Base-by-base conservation (phyloP, 2,888 invertebrate genomes). In the Malachius bipustulatus region DNA sequence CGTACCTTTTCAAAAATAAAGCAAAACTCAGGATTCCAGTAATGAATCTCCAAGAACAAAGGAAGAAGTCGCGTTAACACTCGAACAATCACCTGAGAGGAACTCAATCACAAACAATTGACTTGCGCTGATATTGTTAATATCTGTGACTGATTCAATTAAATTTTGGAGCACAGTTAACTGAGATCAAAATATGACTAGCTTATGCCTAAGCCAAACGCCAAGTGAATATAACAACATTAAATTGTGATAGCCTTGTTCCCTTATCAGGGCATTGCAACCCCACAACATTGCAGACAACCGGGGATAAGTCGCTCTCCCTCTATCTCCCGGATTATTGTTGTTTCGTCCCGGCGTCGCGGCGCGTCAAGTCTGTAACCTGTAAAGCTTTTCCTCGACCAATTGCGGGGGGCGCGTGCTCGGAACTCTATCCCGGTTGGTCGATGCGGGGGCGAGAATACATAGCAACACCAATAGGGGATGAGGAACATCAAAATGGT, bases 141-240 rank as follows among this genome's bases (percentile, higher is more conserved):
- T 63, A 63, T 62, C 62, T 60, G 59, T 63, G 60, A 62, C 62
- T 62, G 60, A 63, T 60, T 58, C 55, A 63, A 63, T 63, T 63
- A 63, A 58, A 59, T 59, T 60, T 58, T 54, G 59, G 59, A 59
- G 58, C 55, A 56, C 54, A 58, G 55, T 59, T 57, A 59, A 59
- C 56, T 57, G 50, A 51, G 55, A 59, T 60, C 60, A 58, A 59
- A 60, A 63, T 62, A 59, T 60, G 62, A 59, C 62, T 62, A 57
- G 60, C 62, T 62, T 62, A 62, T 62, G 61, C 60, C 61, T 62
- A 57, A 59, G 62, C 61, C 61, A 58, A 60, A 60, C 59, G 59
- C 56, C 61, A 62, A 63, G 62, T 62, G 63, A 62, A 57, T 63
- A 62, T 64, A 64, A 64, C 64, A 56, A 60, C 57, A 64, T 64